Conservation (phyloP, 2,888 invertebrate species). For the Drosophila mimica region DNA sequence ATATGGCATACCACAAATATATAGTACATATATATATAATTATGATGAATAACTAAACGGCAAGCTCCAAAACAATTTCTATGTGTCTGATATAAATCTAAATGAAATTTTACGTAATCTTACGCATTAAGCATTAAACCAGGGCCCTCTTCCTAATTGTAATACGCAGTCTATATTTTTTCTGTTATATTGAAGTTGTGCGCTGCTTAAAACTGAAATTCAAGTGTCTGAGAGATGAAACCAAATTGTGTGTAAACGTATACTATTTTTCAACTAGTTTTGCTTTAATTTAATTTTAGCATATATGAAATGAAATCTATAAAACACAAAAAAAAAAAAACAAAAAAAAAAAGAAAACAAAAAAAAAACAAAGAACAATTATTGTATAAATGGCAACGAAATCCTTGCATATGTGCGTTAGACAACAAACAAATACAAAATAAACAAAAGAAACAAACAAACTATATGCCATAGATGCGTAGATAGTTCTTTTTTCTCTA, state of each 20-base stretch:
- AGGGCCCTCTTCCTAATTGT: constrained; percentile 54
- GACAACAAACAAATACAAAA: constrained; percentile 39
- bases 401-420: constrained; percentile 63
- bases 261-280: constrained; percentile 79
- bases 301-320: constrained; percentile 55
- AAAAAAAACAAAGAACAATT: constrained; percentile 39
- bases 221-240: constrained; percentile 76
- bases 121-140: constrained; percentile 44
- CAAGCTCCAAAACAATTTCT: constrained; percentile 50
- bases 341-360: constrained; percentile 1
- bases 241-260: constrained; percentile 80
- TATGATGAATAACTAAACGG: constrained; percentile 44
- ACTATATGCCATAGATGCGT: constrained; percentile 61
- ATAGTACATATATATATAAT: constrained; percentile 48
- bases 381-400: constrained; percentile 75
- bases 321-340: constrained; percentile 21
- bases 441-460: constrained; percentile 21
- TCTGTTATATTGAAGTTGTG: constrained; percentile 60
- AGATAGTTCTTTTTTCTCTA: constrained; percentile 45
- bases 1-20: constrained; percentile 49
- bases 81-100: constrained; percentile 55
- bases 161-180: constrained; percentile 46
- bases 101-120: constrained; percentile 49
- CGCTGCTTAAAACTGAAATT: constrained; percentile 71
- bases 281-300: constrained; percentile 76